Base-by-base conservation (phyloP, 2,797 vertebrate species). In the Hylomyscus alleni region DNA sequence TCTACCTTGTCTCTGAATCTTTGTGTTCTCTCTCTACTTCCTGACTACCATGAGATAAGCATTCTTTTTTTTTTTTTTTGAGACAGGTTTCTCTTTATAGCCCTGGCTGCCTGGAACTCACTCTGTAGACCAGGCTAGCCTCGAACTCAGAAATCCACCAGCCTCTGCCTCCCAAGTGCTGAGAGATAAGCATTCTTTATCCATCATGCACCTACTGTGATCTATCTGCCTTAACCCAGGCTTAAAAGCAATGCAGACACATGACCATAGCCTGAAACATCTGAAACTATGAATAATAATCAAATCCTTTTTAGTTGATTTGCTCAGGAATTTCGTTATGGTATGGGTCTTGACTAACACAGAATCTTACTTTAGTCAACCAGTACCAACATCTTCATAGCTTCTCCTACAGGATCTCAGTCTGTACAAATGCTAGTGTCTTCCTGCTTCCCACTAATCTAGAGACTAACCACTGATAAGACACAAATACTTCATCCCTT, bases 171-270 rank as follows among this genome's bases (percentile, higher is more conserved):
- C n/a, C n/a, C n/a, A n/a, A n/a, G n/a, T n/a, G n/a, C n/a, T n/a
- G n/a, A n/a, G 9, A 34, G 9, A 50, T 31, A 24, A 54, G 31
- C 31, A 52, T 24, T 12, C 47, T 54, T 78, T 34, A 34, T n/a
- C 67, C 7, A 11, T 60, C 40, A 29, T 8, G 1, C 10, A 2
- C 26, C 7, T 2, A n/a, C 52, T 3, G 0, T 82, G 12, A 17
- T 58, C 19, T 44, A 15, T 80, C 76, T 69, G 6, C 34, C 60
- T 69, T 40, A 24, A 15, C n/a, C 69, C n/a, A 54, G 4, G 26
- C 24, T 52, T 54, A 67, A 40, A 54, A 34, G 10, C n/a, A 81
- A 56, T 31, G 8, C 17, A 82, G 26, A 13, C 26, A 56, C 26
- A 34, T 29, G 20, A 12, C 40, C 40, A 50, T n/a, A 22, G 67